Conservation (phyloP, 2,888 invertebrate genomes). For the Thymelicus sylvestris region DNA sequence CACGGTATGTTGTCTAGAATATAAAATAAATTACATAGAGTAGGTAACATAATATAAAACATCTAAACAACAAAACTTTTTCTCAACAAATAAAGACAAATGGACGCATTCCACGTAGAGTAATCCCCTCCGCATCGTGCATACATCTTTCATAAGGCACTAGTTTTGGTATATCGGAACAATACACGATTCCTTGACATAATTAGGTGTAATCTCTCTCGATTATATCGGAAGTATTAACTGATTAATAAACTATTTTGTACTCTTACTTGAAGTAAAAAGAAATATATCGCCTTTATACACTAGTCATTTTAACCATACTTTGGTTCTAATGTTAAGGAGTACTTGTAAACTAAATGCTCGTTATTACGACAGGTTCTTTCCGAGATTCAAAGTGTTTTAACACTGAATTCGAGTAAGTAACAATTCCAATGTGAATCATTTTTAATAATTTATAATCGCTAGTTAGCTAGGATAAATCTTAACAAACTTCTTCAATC, state of each 20-base stretch:
- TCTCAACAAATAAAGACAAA: constrained; percentile 13
- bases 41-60: constrained; percentile 40
- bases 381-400: not conserved
- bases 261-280: constrained; percentile 31
- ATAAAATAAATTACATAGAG: not conserved
- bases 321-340: constrained; percentile 2
- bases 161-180: constrained; percentile 51
- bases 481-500: not conserved
- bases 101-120: not conserved
- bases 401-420: constrained; percentile 3
- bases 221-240: constrained; percentile 16
- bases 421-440: not conserved
- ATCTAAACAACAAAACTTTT: constrained; percentile 37
- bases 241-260: constrained; percentile 33
- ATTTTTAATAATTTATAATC: not conserved
- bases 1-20: not conserved
- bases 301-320: constrained; percentile 12
- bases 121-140: constrained; percentile 34
- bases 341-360: not conserved
- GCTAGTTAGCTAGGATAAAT: not conserved
- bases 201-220: constrained; percentile 3
- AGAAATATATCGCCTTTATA: constrained; percentile 4
- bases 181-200: constrained; percentile 11
- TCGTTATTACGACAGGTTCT: too few relatives aligned
- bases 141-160: constrained; percentile 62